Evolutionary conservation across 1,140 invertebrate genomes (phyloP), one percentile per base, ranked within the genome.

Genomic region (Mylabris phalerata): DNA sequence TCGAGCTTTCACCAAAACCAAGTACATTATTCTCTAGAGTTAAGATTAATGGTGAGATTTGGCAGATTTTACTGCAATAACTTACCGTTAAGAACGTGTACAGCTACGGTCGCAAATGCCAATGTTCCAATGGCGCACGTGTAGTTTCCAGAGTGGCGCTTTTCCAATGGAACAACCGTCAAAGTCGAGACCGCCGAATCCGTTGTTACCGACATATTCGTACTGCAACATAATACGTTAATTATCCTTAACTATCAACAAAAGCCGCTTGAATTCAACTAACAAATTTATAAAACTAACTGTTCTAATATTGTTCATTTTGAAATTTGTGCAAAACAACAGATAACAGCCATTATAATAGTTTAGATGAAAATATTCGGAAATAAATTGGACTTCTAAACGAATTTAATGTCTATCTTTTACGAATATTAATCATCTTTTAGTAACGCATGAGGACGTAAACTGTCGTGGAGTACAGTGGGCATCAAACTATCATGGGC

Each of bases 1-100:
- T 32, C 32, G 32, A 32, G 32, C 54, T 41, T 56, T 56, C 47
- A 57, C 47, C 47, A 39, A 50, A 57, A 44, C 52, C 48, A 55
- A 32, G 44, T 55, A 55, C 52, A 55, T 58, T 62, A 58, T 57
- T 57, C 50, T 54, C 55, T 41, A 56, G 59, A 60, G 61, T 63
- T 63, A 60, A 59, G 57, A 63, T 63, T 63, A 63, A 63, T 63
- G 61, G 61, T 63, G 51, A 59, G 54, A 60, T 63, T 63, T 63
- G 61, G 61, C 61, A 63, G 61, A 63, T 63, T 63, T 63, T 60
- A 48, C 43, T 55, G 64, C 59, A 59, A 63, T 65, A 67, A 67
- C 68, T 75, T 77, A 77, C 79, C 79, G 63, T 80, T 79, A 49
- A 80, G 73, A 44, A 80, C 76, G 66, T 80, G 78, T 52, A 80